Evolutionary conservation across 2,888 invertebrate genomes (phyloP).

Genomic region (Sesia apiformis): DNA sequence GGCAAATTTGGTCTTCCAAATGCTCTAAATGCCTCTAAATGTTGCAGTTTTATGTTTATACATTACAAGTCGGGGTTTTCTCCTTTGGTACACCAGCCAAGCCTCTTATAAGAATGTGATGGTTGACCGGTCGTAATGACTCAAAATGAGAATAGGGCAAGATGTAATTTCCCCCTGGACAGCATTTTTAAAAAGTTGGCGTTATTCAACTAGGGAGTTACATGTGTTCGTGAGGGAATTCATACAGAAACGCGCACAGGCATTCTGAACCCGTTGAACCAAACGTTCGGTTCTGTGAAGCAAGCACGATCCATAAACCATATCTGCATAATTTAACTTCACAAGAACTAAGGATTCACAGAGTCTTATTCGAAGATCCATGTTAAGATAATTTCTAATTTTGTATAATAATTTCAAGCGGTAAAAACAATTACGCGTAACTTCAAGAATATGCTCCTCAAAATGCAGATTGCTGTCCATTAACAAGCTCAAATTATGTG

Average conservation of each 20-base stretch:
- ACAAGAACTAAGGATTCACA: background rate
- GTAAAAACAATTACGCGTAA: background rate
- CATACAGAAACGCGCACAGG: background rate
- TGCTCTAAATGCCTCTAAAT: too few species aligned
- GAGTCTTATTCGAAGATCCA: background rate
- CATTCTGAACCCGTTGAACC: background rate
- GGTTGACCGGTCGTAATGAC: too few species aligned
- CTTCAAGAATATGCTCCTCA: background rate
- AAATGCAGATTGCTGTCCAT: background rate
- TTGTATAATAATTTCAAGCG: background rate
- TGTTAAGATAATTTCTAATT: background rate
- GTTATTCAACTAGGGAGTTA: background rate
- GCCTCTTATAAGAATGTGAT: too few species aligned
- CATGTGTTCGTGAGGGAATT: background rate
- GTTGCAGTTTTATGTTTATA: too few species aligned
- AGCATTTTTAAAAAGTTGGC: background rate
- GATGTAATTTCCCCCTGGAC: background rate
- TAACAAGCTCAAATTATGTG: background rate
- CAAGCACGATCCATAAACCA: background rate
- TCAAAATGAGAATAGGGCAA: background rate
- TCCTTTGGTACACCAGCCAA: too few species aligned
- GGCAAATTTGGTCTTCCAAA: too few species aligned
- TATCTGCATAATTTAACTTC: background rate
- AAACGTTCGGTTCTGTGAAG: background rate
- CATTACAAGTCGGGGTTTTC: too few species aligned